These are phyloP conservation scores for Oreotrochilus melanogaster DNA, from an alignment of 2,113 vertebrate species.

Conservation along the genomic window DNA sequence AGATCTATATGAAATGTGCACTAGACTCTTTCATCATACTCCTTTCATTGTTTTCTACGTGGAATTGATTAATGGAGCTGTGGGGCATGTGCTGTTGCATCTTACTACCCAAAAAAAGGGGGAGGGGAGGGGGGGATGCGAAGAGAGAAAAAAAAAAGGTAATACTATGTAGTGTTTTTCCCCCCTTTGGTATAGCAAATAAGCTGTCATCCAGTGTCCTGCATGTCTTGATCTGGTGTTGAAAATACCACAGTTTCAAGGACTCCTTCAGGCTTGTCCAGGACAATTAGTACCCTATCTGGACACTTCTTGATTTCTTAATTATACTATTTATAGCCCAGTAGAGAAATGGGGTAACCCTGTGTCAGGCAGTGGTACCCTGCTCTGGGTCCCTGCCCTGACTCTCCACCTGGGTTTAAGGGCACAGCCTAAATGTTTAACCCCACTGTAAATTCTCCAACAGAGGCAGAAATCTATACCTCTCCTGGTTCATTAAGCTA, in stretches of 20 bases:
- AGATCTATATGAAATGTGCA: no score
- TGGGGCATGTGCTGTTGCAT: neutral
- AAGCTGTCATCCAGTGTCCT: no score
- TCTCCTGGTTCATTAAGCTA: neutral
- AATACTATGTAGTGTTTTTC: neutral
- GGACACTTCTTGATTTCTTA: neutral
- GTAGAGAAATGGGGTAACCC: neutral
- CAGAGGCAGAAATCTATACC: neutral
- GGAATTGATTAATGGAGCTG: neutral
- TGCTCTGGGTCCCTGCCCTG: neutral
- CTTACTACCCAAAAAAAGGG: neutral
- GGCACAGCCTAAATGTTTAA: neutral
- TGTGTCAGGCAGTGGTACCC: no score
- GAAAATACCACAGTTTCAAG: accelerated
- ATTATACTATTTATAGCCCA: neutral
- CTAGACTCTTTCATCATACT: neutral
- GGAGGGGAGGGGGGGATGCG: no score
- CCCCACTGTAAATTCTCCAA: no score
- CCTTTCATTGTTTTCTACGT: neutral
- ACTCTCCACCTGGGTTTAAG: accelerated
- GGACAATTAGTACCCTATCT: neutral
- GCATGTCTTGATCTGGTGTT: neutral
- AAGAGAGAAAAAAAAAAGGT: neutral
- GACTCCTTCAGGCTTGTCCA: neutral
- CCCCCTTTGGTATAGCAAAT: neutral